A percentile compares a stretch with the other conserved stretches of the same genome.
These are phyloP conservation scores for Molothrus ater DNA, from an alignment of 2,797 vertebrate genomes.

Conservation along the genomic window DNA sequence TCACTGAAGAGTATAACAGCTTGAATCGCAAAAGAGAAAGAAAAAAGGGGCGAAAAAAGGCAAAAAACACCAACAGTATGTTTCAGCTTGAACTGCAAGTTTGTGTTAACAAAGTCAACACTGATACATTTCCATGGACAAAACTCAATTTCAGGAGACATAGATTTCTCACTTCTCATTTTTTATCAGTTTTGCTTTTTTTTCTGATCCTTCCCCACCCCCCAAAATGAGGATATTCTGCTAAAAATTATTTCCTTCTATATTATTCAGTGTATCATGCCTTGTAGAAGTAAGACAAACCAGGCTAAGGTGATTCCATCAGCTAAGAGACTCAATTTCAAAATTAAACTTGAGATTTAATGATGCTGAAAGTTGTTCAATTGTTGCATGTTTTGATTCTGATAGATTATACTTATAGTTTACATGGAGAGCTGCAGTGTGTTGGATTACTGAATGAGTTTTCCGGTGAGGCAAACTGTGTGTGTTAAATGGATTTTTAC, in stretches of 20 bases:
- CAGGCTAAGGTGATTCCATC: background rate
- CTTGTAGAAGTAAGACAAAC: background rate
- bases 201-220: background rate
- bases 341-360: background rate
- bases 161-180: background rate
- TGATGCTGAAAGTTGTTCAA: background rate
- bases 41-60: background rate
- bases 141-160: background rate
- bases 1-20: background rate
- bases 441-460: background rate
- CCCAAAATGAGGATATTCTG: background rate
- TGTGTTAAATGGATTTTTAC: background rate
- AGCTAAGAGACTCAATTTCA: background rate
- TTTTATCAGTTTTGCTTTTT: background rate
- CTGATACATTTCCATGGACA: background rate
- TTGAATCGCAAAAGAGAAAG: background rate
- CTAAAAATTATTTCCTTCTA: background rate
- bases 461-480: background rate
- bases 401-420: background rate
- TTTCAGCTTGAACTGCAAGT: background rate
- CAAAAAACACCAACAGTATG: background rate
- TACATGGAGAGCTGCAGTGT: background rate
- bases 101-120: background rate
- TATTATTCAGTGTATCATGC: background rate
- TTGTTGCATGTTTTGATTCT: background rate